These are phyloP conservation scores for Megamerina dolium DNA, from an alignment of 2,888 invertebrate species.

Conservation along the genomic window DNA sequence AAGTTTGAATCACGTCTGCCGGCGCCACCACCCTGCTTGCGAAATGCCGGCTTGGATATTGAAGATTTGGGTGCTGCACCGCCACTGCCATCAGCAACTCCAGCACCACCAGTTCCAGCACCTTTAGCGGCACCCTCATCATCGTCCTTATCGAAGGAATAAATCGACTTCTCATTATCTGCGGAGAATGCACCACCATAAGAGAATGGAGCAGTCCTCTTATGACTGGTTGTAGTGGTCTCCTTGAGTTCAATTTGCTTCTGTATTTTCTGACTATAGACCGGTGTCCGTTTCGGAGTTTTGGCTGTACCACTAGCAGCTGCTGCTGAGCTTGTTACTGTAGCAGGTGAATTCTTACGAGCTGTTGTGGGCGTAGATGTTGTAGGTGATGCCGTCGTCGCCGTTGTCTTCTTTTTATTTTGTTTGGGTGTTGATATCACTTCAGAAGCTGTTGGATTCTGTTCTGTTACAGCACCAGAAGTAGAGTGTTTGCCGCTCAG, in stretches of 20 bases:
- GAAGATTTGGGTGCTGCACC: no score
- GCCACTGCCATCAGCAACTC: constrained; percentile 17
- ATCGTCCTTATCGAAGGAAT: constrained; percentile 65
- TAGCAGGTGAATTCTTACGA: constrained; percentile 14
- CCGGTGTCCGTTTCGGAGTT: constrained; percentile 49
- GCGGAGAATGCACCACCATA: constrained; percentile 56
- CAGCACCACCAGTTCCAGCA: no score
- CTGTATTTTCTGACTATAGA: constrained; percentile 52
- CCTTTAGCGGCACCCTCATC: constrained; percentile 53
- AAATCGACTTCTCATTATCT: constrained; percentile 64
- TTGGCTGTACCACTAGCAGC: constrained; percentile 15
- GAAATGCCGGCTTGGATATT: constrained; percentile 47
- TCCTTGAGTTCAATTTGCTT: constrained; percentile 39
- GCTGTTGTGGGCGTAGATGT: constrained; percentile 17
- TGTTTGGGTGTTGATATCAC: constrained; percentile 5
- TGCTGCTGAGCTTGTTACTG: constrained; percentile 15
- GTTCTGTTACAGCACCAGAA: constrained; percentile 3
- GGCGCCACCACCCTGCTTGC: constrained; percentile 50
- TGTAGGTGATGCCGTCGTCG: constrained; percentile 33
- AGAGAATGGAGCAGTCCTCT: constrained; percentile 23
- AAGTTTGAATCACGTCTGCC: constrained; percentile 48
- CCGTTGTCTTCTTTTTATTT: constrained; percentile 21
- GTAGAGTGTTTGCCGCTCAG: constrained; percentile 14
- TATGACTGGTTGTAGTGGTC: constrained; percentile 42
- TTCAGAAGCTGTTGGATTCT: constrained; percentile 7